Conservation (phyloP, 2,113 vertebrate species). For the Pachyramphus minor region DNA sequence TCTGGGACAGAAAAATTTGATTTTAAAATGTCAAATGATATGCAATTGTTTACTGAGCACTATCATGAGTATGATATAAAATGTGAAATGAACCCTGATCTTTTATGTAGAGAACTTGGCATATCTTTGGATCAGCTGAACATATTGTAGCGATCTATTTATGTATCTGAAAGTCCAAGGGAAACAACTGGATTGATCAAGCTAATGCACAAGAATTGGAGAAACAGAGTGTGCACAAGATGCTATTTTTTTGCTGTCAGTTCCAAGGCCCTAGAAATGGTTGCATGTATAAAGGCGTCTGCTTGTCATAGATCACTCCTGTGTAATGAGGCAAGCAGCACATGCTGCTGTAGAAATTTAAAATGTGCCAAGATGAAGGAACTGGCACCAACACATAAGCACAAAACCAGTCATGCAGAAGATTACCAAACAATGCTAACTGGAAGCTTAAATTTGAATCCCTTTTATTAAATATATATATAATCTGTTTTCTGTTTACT, state of each 20-base stretch:
- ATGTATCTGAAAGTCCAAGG: background rate
- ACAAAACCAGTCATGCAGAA: slow-evolving; percentile 21
- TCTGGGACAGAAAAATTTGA: background rate
- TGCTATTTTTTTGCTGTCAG: slow-evolving; percentile 33
- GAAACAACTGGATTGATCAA: slow-evolving; percentile 34
- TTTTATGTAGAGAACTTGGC: background rate
- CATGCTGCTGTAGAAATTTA: slow-evolving; percentile 24
- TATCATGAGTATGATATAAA: background rate
- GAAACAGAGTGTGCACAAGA: slow-evolving; percentile 30
- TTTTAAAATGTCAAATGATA: slow-evolving; percentile 34
- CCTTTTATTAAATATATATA: background rate
- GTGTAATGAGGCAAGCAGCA: slow-evolving; percentile 54
- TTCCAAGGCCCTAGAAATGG: slow-evolving; percentile 4
- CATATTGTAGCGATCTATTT: background rate
- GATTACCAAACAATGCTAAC: slow-evolving; percentile 19
- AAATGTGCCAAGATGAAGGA: slow-evolving; percentile 36
- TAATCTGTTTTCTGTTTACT: background rate
- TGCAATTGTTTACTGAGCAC: background rate
- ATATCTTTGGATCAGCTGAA: background rate
- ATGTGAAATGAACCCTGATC: background rate
- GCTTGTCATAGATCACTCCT: slow-evolving; percentile 32
- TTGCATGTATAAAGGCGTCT: background rate
- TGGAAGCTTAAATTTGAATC: background rate
- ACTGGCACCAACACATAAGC: background rate
- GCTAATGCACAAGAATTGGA: background rate